Evolutionary conservation across 2,113 vertebrate species (phyloP).

Genomic region (Melanotaenia duboulayi): DNA sequence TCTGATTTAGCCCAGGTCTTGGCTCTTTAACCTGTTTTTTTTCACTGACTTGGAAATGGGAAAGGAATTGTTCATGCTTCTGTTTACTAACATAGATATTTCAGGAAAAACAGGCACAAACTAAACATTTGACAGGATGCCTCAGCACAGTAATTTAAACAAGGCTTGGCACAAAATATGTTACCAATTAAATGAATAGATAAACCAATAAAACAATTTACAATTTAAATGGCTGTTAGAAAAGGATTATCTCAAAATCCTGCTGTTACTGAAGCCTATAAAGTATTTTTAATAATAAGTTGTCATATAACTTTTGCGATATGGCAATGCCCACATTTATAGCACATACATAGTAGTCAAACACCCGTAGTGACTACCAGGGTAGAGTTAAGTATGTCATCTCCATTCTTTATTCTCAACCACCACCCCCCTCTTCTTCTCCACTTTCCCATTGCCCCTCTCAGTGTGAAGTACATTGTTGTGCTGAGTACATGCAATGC

Average conservation of each 20-base stretch:
- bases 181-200: conserved; percentile 9
- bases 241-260: too few relatives aligned
- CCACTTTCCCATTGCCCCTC: conserved; percentile 72
- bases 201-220: too few relatives aligned
- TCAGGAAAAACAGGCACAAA: conserved; percentile 9
- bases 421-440: conserved; percentile 38
- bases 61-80: not conserved
- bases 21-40: not conserved
- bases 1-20: not conserved
- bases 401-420: conserved; percentile 61
- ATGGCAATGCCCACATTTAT: not conserved
- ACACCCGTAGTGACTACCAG: conserved; percentile 55
- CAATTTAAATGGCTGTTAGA: too few relatives aligned
- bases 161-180: not conserved
- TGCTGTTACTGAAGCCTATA: too few relatives aligned
- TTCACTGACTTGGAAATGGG: not conserved
- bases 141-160: not conserved
- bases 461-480: conserved; percentile 71
- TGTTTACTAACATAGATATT: conserved; percentile 6
- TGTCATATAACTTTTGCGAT: not conserved
- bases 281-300: too few relatives aligned
- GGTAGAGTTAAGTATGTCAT: conserved; percentile 72
- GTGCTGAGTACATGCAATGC: conserved; percentile 55
- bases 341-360: conserved; percentile 19
- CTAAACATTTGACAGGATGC: conserved; percentile 6